Base-by-base conservation (phyloP, 2,797 vertebrate genomes). In the Schizopygopsis malacanthus region DNA sequence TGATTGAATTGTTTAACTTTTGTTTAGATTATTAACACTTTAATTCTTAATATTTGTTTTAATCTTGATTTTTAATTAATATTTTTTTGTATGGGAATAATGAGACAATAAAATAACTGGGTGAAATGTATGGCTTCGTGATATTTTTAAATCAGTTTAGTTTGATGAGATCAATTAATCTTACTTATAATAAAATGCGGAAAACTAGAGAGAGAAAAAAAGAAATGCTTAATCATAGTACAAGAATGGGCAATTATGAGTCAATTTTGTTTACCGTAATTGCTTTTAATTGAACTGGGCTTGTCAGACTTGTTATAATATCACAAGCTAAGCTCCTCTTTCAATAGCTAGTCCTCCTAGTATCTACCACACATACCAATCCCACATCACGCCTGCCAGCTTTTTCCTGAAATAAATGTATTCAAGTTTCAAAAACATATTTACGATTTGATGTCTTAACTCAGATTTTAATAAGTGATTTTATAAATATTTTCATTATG, bases 281-380 rank as follows among this genome's bases (percentile, higher is more conserved):
- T 8, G 10, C 10, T 76, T 76, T 76, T 76, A 54, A 54, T 13
- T 22, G 28, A 39, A 39, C 33, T 56, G 20, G 41, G 11, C 52
- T n/a, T 13, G 52, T 77, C 52, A 39, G 75, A 77, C 75, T 77
- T 54, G 73, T 77, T 77, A 10, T 22, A 76, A 8, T 12, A 33
- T 6, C 22, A 61, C 4, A 59, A 79, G 50, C 50, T 61, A 61
- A 79, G 22, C 76, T 61, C 22, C 28, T 77, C 25, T 52, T 52
- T 72, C 41, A 47, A 28, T 25, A 73, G 43, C 15, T 15, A 47
- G 43, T 77, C 28, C 7, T 39, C 65, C 28, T 33, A 33, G 28
- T 33, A 33, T 77, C 33, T 39, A 56, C 50, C 75, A 56, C 50
- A 18, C 73, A 13, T 22, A 4, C 50, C 73, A 13, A 77, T 39